Base-by-base conservation (phyloP, 92 coral and sea anemone species). In the Palythoa grandiflora region DNA sequence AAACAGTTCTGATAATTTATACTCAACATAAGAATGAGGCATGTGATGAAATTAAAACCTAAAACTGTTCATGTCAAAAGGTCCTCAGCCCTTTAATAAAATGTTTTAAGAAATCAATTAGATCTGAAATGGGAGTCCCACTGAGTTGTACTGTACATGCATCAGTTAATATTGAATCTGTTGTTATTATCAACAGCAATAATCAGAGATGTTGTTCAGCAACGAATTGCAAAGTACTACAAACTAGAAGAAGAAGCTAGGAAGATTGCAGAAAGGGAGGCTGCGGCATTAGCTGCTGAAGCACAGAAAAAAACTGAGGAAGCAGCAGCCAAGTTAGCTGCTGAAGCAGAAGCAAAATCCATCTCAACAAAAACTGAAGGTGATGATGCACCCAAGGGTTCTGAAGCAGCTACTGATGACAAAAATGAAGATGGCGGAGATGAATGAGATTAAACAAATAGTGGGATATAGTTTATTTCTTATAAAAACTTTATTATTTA, bases 191-290 rank as follows among this genome's bases (percentile, higher is more conserved):
- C 80, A 78, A 13, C 84, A 97, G 99, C 95, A 38, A 91, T 97
- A 83, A 94, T 97, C 70, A 88, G 98, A 89, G 94, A 97, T 88
- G 99, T 97, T 38, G 99, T 97, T 12, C 73, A 91, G 71, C 91
- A 94, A 78, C 93, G 99, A 53, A 83, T 81, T 68, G 92, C 93
- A 63, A 88, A 91, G 2, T 97, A 97, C 81, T 89, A 95, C 71
- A 91, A 93, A 78, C 91, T 97, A 6, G 99, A 97, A 48, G 94
- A 94, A 71, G 96, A 96, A 73, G 85, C 94, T 14, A 91, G 97
- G 28, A 89, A 89, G 77, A 88, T 88, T 7, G 84, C 89, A 10
- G 94, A 97, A 47, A 94, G 91, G 86, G 97, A 96, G 86, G 92
- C 93, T 12, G 96, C 94, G 54, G 96, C 96, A 13, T 81, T 83